Base-by-base conservation (phyloP, 2,113 vertebrate species). In the Hippotragus niger region DNA sequence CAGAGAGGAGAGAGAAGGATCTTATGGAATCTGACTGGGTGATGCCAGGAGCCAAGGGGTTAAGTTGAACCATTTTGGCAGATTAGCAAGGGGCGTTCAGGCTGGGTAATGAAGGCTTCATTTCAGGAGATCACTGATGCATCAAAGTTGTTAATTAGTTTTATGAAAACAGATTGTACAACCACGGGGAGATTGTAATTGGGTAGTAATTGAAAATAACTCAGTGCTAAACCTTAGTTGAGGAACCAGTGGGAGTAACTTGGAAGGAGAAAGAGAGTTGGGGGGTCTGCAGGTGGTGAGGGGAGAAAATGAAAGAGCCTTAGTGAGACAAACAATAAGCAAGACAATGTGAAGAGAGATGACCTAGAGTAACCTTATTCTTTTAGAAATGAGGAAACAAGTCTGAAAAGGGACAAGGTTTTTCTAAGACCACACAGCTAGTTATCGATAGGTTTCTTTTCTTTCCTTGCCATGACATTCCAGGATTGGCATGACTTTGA, bases 81-180 rank as follows among this genome's bases (percentile, higher is more conserved):
- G 86, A 80, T 52, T 96, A 93, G 71, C 71, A 31, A 62, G 60
- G 87, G 0, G 25, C 47, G 78, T 55, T 1, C 47, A 1, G 36
- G 62, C 87, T 5, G 0, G 45, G n/a, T 90, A 90, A 95, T 76
- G 31, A 90, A 58, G 85, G 43, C 85, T 89, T 96, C n/a, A 64
- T 97, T 8, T 13, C 53, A 57, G 87, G 55, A 96, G 67, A 83
- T 94, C 95, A 95, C 92, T 90, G 93, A 45, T 90, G 92, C 45
- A 3, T 94, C 96, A 89, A 93, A 97, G 95, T 88, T 3, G 0
- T 2, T 50, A 33, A 96, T 97, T 45, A 52, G 47, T 97, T 98
- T 98, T 76, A 0, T 93, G 90, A 97, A 97, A 94, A 92, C 95
- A 97, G 91, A 98, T 97, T 96, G 91, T 55, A n/a, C n/a, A 95